phyloP scores from a whole-genome alignment of 2,113 vertebrate genomes.

The Beaufortia kweichowensis region DNA sequence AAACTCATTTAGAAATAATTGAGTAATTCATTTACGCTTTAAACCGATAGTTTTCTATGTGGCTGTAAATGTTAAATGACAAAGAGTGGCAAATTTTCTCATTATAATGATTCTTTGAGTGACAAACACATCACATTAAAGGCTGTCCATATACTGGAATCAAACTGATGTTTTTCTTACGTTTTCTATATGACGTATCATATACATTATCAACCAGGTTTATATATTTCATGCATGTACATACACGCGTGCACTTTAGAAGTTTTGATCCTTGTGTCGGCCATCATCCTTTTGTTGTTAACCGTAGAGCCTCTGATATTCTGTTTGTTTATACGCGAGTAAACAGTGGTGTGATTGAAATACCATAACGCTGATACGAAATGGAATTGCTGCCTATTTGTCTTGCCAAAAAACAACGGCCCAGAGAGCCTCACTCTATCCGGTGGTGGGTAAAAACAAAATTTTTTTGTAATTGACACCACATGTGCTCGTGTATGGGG shows the following conservation, averaged over 20 bases:
- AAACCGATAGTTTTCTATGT: too few species aligned
- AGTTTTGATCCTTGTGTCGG: not conserved
- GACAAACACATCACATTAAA: too few species aligned
- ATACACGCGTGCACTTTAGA: not conserved
- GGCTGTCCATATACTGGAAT: not conserved
- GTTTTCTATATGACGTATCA: not conserved
- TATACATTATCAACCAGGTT: slow-evolving; percentile 5
- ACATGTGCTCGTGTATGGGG: slow-evolving; percentile 50
- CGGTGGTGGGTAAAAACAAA: slow-evolving; percentile 57
- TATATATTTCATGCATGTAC: slow-evolving; percentile 12
- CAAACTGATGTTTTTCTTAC: not conserved
- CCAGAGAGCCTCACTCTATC: slow-evolving; percentile 58
- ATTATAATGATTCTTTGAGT: not conserved
- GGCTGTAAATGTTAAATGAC: too few species aligned
- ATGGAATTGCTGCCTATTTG: slow-evolving; percentile 55
- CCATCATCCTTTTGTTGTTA: slow-evolving; percentile 31
- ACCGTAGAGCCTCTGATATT: slow-evolving; percentile 42
- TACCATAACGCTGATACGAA: slow-evolving; percentile 50
- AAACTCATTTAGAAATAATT: not conserved
- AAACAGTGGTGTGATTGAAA: slow-evolving; percentile 47
- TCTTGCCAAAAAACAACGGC: slow-evolving; percentile 56
- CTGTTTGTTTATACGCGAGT: slow-evolving; percentile 51
- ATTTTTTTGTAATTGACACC: slow-evolving; percentile 59
- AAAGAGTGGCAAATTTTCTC: not conserved
- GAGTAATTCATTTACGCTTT: too few species aligned